phyloP scores from a whole-genome alignment of 2,113 vertebrate species.

The Vireo altiloquus region DNA sequence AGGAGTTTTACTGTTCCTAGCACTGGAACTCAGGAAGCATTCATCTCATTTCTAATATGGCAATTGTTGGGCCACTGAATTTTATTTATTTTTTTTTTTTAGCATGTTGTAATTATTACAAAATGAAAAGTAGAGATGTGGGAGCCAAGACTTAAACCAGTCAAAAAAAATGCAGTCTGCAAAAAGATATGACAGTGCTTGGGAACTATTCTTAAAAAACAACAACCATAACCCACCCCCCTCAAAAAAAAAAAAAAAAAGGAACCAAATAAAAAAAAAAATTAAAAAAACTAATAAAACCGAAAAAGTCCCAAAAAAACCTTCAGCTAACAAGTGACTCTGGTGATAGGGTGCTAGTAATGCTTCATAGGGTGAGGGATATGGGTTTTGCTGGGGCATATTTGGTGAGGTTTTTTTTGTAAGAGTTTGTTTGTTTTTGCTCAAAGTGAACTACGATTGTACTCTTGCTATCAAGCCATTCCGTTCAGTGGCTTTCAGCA shows the following conservation, averaged over 20 bases:
- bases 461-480: neutral
- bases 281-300: neutral
- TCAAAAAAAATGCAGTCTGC: neutral
- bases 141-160: neutral
- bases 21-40: rapidly evolving
- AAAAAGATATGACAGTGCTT: neutral
- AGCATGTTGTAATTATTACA: neutral
- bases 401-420: neutral
- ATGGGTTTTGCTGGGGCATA: neutral
- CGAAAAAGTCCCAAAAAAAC: neutral
- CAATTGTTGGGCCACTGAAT: neutral
- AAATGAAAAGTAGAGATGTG: neutral
- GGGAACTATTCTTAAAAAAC: neutral
- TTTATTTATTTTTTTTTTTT: neutral
- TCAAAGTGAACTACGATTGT: neutral
- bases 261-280: rapidly evolving
- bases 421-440: neutral
- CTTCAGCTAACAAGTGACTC: neutral
- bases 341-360: neutral
- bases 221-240: neutral
- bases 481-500: neutral
- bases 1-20: neutral
- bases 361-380: neutral
- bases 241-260: neutral
- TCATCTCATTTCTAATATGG: neutral